Percentiles rank a stretch among this genome's conserved stretches.
phyloP scores from a whole-genome alignment of 2,888 invertebrate species.

The Asteroscopus sphinx region DNA sequence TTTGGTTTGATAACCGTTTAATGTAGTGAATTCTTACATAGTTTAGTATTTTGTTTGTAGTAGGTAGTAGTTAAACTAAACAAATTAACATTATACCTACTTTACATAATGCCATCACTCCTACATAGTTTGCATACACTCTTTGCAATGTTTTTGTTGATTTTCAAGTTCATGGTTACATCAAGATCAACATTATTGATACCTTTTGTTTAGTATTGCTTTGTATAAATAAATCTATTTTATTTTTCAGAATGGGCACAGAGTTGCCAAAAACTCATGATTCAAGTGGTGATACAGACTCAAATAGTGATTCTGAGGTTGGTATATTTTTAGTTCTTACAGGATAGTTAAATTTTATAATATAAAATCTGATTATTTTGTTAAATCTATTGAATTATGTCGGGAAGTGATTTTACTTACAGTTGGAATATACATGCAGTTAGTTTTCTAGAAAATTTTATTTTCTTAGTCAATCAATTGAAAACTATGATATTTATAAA shows the following conservation, averaged over 20 bases:
- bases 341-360: background rate
- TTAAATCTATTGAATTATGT: too few relatives aligned
- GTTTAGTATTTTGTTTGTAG: background rate
- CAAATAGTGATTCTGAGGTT: slow-evolving; percentile 90
- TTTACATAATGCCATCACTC: slow-evolving; percentile 2
- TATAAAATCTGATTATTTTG: too few relatives aligned
- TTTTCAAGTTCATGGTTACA: slow-evolving; percentile 58
- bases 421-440: too few relatives aligned
- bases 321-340: slow-evolving; percentile 42
- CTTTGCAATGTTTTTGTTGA: slow-evolving; percentile 44
- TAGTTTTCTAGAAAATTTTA: too few relatives aligned
- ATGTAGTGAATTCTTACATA: slow-evolving; percentile 2
- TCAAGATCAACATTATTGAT: slow-evolving; percentile 34
- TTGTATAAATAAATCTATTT: slow-evolving; percentile 5
- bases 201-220: slow-evolving; percentile 1
- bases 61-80: slow-evolving; percentile 4
- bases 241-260: slow-evolving; percentile 87
- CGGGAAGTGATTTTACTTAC: background rate
- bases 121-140: slow-evolving; percentile 7
- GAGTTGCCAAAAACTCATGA: slow-evolving; percentile 87
- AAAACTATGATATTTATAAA: too few relatives aligned
- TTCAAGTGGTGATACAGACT: slow-evolving; percentile 90
- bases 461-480: too few relatives aligned
- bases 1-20: slow-evolving; percentile 14
- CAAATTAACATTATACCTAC: too few relatives aligned